Conservation (phyloP, 2,888 invertebrate genomes). For the Halictus quadricinctus region DNA sequence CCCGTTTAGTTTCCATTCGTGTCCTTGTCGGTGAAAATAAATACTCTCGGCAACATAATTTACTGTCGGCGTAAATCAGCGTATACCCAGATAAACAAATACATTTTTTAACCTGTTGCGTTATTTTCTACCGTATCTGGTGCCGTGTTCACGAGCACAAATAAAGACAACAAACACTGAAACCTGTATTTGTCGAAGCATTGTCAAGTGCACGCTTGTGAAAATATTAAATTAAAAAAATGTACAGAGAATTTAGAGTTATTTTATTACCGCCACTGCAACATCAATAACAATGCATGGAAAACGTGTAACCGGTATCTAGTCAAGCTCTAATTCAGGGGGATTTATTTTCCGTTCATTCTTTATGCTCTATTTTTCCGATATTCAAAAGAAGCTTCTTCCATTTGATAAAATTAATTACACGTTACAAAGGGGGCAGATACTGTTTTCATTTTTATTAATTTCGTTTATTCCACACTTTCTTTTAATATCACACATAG, state of each 20-base stretch:
- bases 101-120: slow-evolving; percentile 17
- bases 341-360: not conserved
- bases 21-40: not conserved
- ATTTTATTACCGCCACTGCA: not conserved
- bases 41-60: not conserved
- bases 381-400: too few species aligned
- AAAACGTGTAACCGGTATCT: not conserved
- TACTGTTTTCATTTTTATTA: too few species aligned
- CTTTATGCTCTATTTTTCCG: too few species aligned
- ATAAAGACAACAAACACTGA: not conserved
- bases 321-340: not conserved
- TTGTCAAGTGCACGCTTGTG: slow-evolving; percentile 1
- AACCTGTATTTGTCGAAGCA: not conserved
- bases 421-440: too few species aligned
- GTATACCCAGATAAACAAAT: not conserved
- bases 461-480: too few species aligned
- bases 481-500: too few species aligned
- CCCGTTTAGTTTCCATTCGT: not conserved
- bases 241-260: not conserved
- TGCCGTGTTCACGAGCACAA: not conserved
- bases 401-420: too few species aligned
- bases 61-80: slow-evolving; percentile 1
- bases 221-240: not conserved
- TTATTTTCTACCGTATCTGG: not conserved
- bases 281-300: not conserved